Evolutionary conservation across 2,797 vertebrate species (phyloP).

Genomic region (Taeniopygia guttata): DNA sequence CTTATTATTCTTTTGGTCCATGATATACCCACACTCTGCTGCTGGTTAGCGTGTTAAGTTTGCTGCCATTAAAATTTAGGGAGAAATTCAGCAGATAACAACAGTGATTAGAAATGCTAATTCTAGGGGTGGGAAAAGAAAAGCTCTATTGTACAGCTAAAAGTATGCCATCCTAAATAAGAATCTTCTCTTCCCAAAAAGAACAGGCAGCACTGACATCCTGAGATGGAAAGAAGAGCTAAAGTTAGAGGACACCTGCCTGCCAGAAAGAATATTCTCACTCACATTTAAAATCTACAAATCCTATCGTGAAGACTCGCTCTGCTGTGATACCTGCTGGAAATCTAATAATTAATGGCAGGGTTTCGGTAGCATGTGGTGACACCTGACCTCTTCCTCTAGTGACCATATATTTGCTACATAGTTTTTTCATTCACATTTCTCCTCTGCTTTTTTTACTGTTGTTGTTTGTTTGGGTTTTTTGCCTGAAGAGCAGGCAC

Average conservation of each 20-base stretch:
- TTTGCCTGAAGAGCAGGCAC: not conserved
- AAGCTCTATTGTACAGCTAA: not conserved
- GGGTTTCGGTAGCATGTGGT: not conserved
- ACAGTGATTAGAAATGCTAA: not conserved
- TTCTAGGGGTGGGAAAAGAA: not conserved
- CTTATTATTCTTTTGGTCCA: not conserved
- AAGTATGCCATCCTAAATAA: not conserved
- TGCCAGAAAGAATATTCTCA: not conserved
- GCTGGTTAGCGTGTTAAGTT: not conserved
- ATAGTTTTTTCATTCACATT: not conserved
- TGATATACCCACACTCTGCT: not conserved
- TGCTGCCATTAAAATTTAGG: not conserved
- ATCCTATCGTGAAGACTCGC: not conserved
- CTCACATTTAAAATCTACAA: not conserved
- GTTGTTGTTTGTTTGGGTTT: not conserved
- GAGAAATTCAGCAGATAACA: not conserved
- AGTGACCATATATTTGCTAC: accelerated
- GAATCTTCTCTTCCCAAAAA: not conserved
- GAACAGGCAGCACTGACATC: not conserved
- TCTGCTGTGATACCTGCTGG: not conserved
- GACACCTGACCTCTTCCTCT: not conserved
- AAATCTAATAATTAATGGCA: not conserved
- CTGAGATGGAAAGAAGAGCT: not conserved
- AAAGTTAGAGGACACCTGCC: not conserved
- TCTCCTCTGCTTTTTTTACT: not conserved